A percentile compares a stretch with the other conserved stretches of the same genome.
Conservation (phyloP, 2,797 vertebrate species). For the Calcarius lapponicus region DNA sequence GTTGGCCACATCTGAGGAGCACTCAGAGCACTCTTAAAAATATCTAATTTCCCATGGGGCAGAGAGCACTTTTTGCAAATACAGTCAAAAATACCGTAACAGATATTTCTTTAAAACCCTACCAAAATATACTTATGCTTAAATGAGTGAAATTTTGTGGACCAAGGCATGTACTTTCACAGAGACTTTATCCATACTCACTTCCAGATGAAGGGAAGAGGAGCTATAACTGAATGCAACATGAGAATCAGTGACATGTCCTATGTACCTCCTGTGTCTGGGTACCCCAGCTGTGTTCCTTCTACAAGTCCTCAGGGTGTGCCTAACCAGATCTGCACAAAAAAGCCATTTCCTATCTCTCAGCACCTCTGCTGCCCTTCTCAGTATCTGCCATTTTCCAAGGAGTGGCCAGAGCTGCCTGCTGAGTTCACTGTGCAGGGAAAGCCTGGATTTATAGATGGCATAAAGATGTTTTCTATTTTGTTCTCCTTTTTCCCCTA, state of each 20-base stretch:
- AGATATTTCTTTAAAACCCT: neutral
- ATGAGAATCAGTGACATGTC: neutral
- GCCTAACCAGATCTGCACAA: neutral
- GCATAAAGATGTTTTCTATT: neutral
- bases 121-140: neutral
- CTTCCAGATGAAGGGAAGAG: neutral
- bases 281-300: neutral
- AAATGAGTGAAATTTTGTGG: neutral
- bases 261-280: accelerated
- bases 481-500: neutral
- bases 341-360: neutral
- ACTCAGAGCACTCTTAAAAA: neutral
- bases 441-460: neutral
- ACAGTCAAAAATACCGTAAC: neutral
- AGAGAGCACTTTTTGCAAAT: neutral
- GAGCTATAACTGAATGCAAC: neutral
- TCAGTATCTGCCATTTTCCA: neutral
- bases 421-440: neutral
- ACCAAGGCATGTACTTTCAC: neutral
- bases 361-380: neutral
- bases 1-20: neutral
- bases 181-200: neutral
- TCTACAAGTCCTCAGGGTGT: neutral
- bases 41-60: neutral
- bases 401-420: neutral